Evolutionary conservation across 2,113 vertebrate species (phyloP).

Genomic region (Cynoglossus semilaevis): DNA sequence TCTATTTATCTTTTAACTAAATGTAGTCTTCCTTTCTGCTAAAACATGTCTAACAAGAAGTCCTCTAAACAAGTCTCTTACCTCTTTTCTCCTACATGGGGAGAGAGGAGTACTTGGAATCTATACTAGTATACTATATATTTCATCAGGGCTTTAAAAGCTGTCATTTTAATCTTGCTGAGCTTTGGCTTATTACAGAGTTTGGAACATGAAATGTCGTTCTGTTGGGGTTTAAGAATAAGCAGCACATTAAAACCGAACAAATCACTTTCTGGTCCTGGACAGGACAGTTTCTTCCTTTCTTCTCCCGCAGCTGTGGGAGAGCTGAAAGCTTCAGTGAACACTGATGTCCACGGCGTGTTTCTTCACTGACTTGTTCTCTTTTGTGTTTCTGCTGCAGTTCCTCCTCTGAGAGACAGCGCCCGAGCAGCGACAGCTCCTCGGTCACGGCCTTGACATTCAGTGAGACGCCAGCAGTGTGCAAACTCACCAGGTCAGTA

Average conservation of each 20-base stretch:
- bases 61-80: too few species aligned
- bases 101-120: too few species aligned
- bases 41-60: too few species aligned
- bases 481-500: conserved; percentile 73
- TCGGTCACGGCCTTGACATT: conserved; percentile 57
- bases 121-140: too few species aligned
- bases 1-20: too few species aligned
- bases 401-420: conserved; percentile 54
- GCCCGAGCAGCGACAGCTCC: conserved; percentile 70
- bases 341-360: background rate
- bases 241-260: background rate
- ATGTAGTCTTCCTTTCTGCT: too few species aligned
- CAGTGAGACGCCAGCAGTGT: conserved; percentile 43
- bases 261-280: background rate
- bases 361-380: conserved; percentile 4
- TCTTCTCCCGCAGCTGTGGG: background rate
- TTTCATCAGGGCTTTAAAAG: too few species aligned
- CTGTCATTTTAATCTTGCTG: too few species aligned
- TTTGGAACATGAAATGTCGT: background rate
- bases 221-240: background rate
- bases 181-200: too few species aligned
- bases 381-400: conserved; percentile 30
- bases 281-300: background rate
- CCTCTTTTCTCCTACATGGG: too few species aligned
- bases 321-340: background rate